Evolutionary conservation across 2,797 vertebrate genomes (phyloP), one percentile per base, ranked within the genome.

Genomic region (Takifugu ocellatus): DNA sequence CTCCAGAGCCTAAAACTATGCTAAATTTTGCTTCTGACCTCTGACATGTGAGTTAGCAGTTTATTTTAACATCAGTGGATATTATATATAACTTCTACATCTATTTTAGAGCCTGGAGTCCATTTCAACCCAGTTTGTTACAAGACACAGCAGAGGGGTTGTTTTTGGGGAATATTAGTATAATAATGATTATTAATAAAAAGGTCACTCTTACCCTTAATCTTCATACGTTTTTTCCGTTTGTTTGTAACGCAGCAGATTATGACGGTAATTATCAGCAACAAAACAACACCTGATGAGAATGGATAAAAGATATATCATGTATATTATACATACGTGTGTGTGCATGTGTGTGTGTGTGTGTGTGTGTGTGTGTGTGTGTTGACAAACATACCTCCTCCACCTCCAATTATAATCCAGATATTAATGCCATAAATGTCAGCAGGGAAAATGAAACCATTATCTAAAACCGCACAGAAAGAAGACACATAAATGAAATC

Each of bases 321-420:
- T 44, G 16, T 17, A 8, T 44, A 16, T 17, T 17, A 44, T 17
- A 17, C 43, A 43, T 16, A 43, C 27, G 7, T 25, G 21, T 25
- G 46, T 46, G 16, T n/a, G 15, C 1, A 9, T n/a, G 3, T 8
- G n/a, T 43, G 10, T 46, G 16, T 46, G 10, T 21, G 10, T 21
- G 11, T 46, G 44, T 21, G n/a, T 17, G 10, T 39, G 10, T 46
- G 15, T 5, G 10, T 46, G 2, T 46, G n/a, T 46, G 44, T 17
- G n/a, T 46, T 16, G 47, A 6, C 6, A 45, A n/a, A 75, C 68
- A 39, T 57, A 81, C 77, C 74, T 84, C 60, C 86, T 61, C 86
- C 84, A 0, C 10, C 29, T 11, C 27, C 49, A 16, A 87, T 53
- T 14, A 81, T 21, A 10, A 61, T 5, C 87, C 74, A 76, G 12